Evolutionary conservation across 2,797 vertebrate species (phyloP), one percentile per base, ranked within the genome.

Genomic region (Sphaeramia orbicularis): DNA sequence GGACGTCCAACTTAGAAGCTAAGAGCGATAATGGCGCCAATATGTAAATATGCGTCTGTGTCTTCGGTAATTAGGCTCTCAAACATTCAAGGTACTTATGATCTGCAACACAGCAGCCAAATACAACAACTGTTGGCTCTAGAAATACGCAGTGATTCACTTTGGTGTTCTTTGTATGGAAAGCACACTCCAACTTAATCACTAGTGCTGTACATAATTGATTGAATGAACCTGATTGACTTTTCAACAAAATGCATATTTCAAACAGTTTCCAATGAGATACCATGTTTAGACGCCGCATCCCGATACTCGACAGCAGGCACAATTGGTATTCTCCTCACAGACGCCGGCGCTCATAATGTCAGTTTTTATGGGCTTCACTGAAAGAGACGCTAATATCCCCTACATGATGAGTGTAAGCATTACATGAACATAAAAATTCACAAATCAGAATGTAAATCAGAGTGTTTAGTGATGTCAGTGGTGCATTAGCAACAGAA

Each of bases 341-440:
- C 71, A 66, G 51, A 63, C n/a, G 9, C 53, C 11, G 3, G 70
- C 21, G 64, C 54, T 72, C 76, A 55, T 81, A 62, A 85, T 70
- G 75, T 76, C 85, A 70, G 42, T 43, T 74, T 84, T 83, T 86
- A 84, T 67, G 65, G 70, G 74, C 70, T 41, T 76, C 63, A 44
- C 11, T 53, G 82, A 84, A 78, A 76, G 58, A 85, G 75, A 83
- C 72, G 51, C 76, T 88, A 84, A 88, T 86, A 77, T 71, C 57
- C 74, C 60, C 42, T 32, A 69, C 80, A 83, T 81, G 80, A 89
- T 79, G 55, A 71, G 67, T 38, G 60, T 65, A 64, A 49, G 73
- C 75, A 64, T 76, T 76, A 71, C 66, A 64, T 45, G 61, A 47
- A 58, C 58, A 65, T 84, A 66, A 78, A 81, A 83, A 78, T 47